These are phyloP conservation scores for Cylloceria caligata DNA, from an alignment of 2,888 invertebrate species.

Conservation along the genomic window DNA sequence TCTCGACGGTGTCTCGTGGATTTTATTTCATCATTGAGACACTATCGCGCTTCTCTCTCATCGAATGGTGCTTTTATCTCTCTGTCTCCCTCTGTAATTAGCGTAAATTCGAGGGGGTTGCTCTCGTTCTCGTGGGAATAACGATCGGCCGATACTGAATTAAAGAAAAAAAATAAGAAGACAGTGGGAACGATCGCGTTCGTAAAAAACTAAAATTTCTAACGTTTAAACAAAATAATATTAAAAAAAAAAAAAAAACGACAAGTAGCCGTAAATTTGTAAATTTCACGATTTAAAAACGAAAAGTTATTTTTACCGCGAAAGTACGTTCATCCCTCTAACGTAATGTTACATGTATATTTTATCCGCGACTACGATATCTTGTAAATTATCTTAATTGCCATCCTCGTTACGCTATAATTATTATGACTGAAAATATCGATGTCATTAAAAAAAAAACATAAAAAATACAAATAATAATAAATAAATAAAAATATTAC, in stretches of 20 bases:
- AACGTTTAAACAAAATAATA: too few relatives aligned
- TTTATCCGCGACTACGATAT: slow-evolving; percentile 46
- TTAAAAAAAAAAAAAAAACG: slow-evolving; percentile 30
- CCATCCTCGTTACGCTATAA: slow-evolving; percentile 63
- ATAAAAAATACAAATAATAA: not conserved
- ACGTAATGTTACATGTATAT: slow-evolving; percentile 41
- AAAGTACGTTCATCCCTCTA: slow-evolving; percentile 48
- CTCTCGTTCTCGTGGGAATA: slow-evolving; percentile 50
- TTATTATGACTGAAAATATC: slow-evolving; percentile 60
- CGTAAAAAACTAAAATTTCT: not conserved
- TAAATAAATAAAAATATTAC: slow-evolving; percentile 34
- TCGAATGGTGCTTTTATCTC: slow-evolving; percentile 59
- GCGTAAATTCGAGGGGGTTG: slow-evolving; percentile 5
- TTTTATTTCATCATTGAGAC: not conserved
- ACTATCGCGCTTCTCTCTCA: slow-evolving; percentile 22
- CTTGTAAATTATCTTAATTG: slow-evolving; percentile 62
- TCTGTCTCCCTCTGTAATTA: not conserved
- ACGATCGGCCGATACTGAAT: slow-evolving; percentile 13
- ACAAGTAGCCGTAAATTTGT: slow-evolving; percentile 63
- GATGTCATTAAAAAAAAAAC: slow-evolving; percentile 49
- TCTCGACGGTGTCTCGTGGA: not conserved
- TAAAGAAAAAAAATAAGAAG: not conserved
- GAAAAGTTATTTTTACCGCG: slow-evolving; percentile 69
- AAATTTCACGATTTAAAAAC: slow-evolving; percentile 64
- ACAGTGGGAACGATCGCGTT: not conserved